Evolutionary conservation across 2,113 vertebrate genomes (phyloP).

Genomic region (Podarcis cretensis): DNA sequence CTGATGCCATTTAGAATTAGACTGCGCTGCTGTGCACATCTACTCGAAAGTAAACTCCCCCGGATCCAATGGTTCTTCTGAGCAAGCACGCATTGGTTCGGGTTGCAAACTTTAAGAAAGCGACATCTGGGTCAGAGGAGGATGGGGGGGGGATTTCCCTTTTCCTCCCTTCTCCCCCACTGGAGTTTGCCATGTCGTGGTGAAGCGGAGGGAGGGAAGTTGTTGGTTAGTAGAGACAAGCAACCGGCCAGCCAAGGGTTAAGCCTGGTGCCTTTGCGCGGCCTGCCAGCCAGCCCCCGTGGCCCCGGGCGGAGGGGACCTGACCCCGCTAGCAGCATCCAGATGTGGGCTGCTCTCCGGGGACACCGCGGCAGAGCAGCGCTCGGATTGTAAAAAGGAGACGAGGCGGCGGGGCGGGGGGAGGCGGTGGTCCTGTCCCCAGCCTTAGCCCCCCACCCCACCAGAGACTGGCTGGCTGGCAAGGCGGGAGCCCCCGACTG

Average conservation of each 20-base stretch:
- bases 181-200: constrained; percentile 56
- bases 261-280: constrained; percentile 90
- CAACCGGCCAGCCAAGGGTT: constrained; percentile 84
- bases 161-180: constrained; percentile 22
- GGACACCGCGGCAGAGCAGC: constrained; percentile 80
- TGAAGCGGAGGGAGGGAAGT: background rate
- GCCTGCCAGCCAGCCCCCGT: constrained; percentile 91
- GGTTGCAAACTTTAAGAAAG: constrained; percentile 18
- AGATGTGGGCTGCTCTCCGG: constrained; percentile 96
- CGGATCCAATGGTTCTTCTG: background rate
- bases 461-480: constrained; percentile 26
- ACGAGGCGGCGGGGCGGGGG: constrained; percentile 56
- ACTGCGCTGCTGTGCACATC: background rate
- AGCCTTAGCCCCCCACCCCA: constrained; percentile 74
- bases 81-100: background rate
- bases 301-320: constrained; percentile 95
- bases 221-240: constrained; percentile 2
- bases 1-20: background rate
- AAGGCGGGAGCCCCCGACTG: constrained; percentile 44
- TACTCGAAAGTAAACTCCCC: background rate
- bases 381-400: constrained; percentile 71
- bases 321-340: constrained; percentile 99
- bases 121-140: constrained; percentile 66
- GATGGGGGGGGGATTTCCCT: constrained; percentile 68
- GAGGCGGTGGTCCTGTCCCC: constrained; percentile 66